phyloP scores from a whole-genome alignment of 2,113 vertebrate species.

The Limanda limanda region DNA sequence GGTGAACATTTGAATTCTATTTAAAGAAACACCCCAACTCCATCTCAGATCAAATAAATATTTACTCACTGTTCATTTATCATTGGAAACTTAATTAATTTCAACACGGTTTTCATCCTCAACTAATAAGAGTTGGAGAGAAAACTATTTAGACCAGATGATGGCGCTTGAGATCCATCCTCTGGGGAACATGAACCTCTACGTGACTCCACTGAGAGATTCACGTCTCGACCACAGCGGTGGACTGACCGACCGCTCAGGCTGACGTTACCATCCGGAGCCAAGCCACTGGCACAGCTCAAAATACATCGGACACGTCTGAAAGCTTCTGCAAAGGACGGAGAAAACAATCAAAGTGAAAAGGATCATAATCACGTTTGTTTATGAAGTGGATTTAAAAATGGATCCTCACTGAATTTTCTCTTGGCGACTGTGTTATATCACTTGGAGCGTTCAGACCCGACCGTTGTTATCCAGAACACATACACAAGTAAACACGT shows the following conservation, averaged over 20 bases:
- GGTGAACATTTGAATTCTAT: no score
- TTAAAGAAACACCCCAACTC: no score
- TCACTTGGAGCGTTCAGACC: conserved; percentile 38
- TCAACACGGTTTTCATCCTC: no score
- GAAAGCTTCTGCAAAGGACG: not conserved
- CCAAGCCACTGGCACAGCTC: not conserved
- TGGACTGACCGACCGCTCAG: not conserved
- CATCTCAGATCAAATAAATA: no score
- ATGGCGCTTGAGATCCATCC: not conserved
- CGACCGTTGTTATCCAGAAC: conserved; percentile 24
- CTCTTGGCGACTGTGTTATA: conserved; percentile 35
- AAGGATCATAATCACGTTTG: not conserved
- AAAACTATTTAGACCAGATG: not conserved
- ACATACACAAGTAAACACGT: conserved; percentile 48
- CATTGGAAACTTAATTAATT: no score
- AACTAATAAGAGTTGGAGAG: not conserved
- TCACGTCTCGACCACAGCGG: not conserved
- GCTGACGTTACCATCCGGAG: not conserved
- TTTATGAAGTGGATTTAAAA: not conserved
- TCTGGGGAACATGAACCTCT: not conserved
- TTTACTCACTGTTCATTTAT: no score
- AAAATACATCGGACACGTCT: conserved; percentile 2
- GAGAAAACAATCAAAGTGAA: not conserved
- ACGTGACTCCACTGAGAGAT: not conserved
- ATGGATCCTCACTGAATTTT: conserved; percentile 9